A percentile compares a stretch with the other conserved stretches of the same genome.
Evolutionary conservation across 2,888 invertebrate genomes (phyloP).

Genomic region (Spodoptera exigua): DNA sequence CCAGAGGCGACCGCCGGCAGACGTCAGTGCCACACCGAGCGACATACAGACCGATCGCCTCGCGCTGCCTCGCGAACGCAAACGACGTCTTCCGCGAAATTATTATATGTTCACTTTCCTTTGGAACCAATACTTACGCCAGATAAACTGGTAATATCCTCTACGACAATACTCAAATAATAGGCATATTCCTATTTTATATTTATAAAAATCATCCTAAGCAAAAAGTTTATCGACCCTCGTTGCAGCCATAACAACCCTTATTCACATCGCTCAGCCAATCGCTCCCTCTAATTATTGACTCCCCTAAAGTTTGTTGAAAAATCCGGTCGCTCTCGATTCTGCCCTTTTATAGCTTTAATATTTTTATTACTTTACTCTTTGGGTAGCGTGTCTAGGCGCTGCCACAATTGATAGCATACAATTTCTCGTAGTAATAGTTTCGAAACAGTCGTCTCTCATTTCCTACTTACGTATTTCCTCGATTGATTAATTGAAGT

Average conservation of each 20-base stretch:
- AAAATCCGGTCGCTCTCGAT: conserved; percentile 71
- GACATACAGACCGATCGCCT: conserved; percentile 84
- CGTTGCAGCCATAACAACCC: conserved; percentile 83
- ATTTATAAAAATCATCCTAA: conserved; percentile 42
- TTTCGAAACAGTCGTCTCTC: conserved; percentile 61
- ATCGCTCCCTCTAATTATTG: conserved; percentile 88
- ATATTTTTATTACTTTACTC: conserved; percentile 79
- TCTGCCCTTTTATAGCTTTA: conserved; percentile 78
- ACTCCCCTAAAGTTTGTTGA: conserved; percentile 86
- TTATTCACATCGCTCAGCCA: conserved; percentile 82
- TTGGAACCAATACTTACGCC: conserved; percentile 32
- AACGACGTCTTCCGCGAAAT: conserved; percentile 69
- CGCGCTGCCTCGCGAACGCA: conserved; percentile 76
- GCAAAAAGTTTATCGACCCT: conserved; percentile 86
- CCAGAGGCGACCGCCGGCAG: conserved; percentile 71
- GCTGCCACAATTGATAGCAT: conserved; percentile 50
- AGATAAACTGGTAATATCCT: conserved; percentile 21
- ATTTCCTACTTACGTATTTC: conserved; percentile 70
- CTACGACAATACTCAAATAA: conserved; percentile 25
- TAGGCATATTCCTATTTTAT: conserved; percentile 36
- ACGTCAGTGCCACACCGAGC: conserved; percentile 83
- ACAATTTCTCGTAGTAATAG: conserved; percentile 52
- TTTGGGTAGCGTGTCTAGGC: conserved; percentile 62
- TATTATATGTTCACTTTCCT: conserved; percentile 69
- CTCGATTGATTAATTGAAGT: conserved; percentile 69